Base-by-base conservation (phyloP, 2,113 vertebrate species). In the Bubalus kerabau region DNA sequence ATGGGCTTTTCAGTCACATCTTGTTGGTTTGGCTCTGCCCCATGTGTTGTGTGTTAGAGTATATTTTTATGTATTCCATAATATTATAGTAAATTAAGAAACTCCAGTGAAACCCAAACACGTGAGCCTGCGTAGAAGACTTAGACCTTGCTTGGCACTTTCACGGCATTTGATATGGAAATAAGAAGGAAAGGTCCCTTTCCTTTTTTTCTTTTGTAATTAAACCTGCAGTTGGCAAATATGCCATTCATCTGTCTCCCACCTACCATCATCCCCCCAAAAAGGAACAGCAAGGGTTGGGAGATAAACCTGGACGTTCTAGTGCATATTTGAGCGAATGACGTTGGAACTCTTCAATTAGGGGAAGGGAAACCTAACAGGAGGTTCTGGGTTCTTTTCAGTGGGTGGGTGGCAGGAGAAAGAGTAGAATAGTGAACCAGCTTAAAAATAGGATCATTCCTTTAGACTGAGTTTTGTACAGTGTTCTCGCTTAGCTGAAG, bases 331-430 rank as follows among this genome's bases (percentile, higher is more conserved):
- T 15, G 59, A 97, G 81, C 64, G 83, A 86, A 87, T 94, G 88
- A 87, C 92, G 24, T 97, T 89, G 23, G 36, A 94, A 32, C 26
- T 48, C 97, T 98, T 96, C 91, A 96, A 84, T 89, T 19, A 62
- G 74, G 89, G 93, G 11, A 13, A 40, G 15, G 16, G 43, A 32
- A 43, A 48, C 1, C 13, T 52, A 50, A 59, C 6, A 57, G 43
- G 60, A 60, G 24, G 2, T 15, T 11, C 59, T 28, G 17, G 10
- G 74, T 46, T 71, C 59, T 80, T 81, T 83, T 40, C 19, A 1
- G 4, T 15, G 30, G 46, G 0, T 26, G 28, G 52, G n/a, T 50
- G 26, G 30, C 23, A n/a, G 24, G 24, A 84, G 32, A 80, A 52
- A 89, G 56, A 60, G 24, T 7, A 24, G 24, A 89, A 32, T 2